phyloP scores from a whole-genome alignment of 2,113 vertebrate species.

The Brienomyrus longianalis region DNA sequence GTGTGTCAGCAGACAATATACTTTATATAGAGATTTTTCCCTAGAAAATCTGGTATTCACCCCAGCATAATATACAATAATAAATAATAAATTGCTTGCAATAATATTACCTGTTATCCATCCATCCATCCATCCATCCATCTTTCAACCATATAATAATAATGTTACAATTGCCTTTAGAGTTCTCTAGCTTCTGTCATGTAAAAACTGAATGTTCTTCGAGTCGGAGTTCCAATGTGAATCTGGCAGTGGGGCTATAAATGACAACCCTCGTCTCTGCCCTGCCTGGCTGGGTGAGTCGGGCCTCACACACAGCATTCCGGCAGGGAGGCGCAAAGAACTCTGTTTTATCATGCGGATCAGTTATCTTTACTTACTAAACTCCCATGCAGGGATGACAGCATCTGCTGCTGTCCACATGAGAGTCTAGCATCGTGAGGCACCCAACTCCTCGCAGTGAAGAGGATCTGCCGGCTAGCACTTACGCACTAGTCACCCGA shows the following conservation, averaged over 20 bases:
- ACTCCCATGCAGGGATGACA: background rate
- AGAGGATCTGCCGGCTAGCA: background rate
- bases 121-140: background rate
- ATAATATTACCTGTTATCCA: background rate
- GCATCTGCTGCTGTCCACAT: background rate
- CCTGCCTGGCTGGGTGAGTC: background rate
- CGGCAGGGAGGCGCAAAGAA: background rate
- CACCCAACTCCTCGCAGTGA: background rate
- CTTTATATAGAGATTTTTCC: background rate
- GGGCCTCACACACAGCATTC: background rate
- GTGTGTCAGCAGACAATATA: background rate
- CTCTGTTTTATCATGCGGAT: slow-evolving; percentile 5
- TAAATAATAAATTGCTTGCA: no score
- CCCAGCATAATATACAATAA: background rate
- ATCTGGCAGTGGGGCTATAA: background rate
- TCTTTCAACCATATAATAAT: background rate
- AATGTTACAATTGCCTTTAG: background rate
- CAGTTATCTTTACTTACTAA: background rate
- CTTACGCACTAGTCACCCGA: background rate
- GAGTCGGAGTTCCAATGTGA: background rate
- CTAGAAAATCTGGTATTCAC: background rate
- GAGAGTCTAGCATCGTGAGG: background rate
- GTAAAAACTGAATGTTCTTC: background rate
- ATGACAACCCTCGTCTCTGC: background rate
- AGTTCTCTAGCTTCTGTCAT: background rate